Evolutionary conservation across 2,888 invertebrate genomes (phyloP).

Genomic region (Ormyrus labotus): DNA sequence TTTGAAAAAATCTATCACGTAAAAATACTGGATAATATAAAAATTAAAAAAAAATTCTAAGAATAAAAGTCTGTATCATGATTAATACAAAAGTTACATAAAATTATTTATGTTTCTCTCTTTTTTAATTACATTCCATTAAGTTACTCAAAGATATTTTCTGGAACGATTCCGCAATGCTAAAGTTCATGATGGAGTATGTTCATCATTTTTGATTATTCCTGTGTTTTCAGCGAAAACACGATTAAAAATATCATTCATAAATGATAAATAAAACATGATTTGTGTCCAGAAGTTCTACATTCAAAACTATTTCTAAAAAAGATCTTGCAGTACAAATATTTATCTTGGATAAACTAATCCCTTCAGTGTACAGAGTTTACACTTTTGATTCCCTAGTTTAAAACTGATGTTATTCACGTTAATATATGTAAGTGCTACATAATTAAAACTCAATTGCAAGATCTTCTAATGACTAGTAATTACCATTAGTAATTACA

Average conservation of each 20-base stretch:
- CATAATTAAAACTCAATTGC: not conserved
- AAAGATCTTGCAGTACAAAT: too few species aligned
- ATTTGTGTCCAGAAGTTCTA: too few species aligned
- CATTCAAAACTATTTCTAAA: too few species aligned
- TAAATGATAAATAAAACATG: too few species aligned
- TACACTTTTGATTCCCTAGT: too few species aligned
- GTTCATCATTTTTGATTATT: constrained; percentile 18
- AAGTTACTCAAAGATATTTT: constrained; percentile 17
- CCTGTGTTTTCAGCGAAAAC: not conserved
- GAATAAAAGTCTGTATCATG: not conserved
- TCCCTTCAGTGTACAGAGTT: too few species aligned
- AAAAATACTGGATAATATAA: constrained; percentile 22
- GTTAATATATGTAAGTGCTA: not conserved
- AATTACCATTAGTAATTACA: not conserved
- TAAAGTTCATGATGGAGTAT: constrained; percentile 34
- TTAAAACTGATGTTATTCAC: too few species aligned
- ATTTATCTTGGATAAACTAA: too few species aligned
- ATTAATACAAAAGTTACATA: not conserved
- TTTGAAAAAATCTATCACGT: constrained; percentile 12
- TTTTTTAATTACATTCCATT: not conserved
- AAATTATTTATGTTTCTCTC: not conserved
- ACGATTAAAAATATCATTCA: not conserved
- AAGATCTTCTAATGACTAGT: not conserved
- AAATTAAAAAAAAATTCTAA: not conserved
- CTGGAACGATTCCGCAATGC: constrained; percentile 14